These are phyloP conservation scores for Galerucella calmariensis DNA, from an alignment of 2,888 invertebrate genomes.

Conservation along the genomic window DNA sequence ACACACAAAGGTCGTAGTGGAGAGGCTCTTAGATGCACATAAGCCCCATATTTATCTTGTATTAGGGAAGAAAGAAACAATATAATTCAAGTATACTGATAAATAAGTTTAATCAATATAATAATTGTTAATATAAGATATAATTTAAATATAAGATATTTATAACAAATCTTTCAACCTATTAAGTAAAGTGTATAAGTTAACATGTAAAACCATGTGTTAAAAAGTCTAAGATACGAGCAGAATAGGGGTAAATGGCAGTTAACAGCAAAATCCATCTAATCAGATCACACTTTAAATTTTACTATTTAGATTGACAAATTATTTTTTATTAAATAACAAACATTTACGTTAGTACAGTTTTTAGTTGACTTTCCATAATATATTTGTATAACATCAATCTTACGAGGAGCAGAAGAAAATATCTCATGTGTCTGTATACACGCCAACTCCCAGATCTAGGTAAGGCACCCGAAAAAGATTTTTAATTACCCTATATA, in stretches of 20 bases:
- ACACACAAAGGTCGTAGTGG: no score
- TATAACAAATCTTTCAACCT: conserved; percentile 32
- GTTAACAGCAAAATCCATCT: neutral
- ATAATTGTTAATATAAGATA: conserved; percentile 33
- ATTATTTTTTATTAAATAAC: neutral
- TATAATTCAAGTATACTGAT: conserved; percentile 27
- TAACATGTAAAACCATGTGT: conserved; percentile 35
- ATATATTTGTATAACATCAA: neutral
- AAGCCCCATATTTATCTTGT: neutral
- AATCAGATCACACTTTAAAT: neutral
- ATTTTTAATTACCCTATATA: neutral
- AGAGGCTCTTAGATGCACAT: no score
- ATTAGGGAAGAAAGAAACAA: neutral
- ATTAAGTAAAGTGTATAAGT: conserved; percentile 29
- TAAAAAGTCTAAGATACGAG: conserved; percentile 25
- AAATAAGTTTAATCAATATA: conserved; percentile 36
- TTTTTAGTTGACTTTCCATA: neutral
- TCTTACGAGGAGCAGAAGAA: neutral
- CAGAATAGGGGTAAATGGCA: conserved; percentile 13
- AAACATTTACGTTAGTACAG: neutral
- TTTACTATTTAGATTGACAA: neutral
- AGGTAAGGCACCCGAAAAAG: neutral
- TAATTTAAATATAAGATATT: conserved; percentile 34
- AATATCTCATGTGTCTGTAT: neutral
- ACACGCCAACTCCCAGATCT: neutral